Evolutionary conservation across 2,113 vertebrate species (phyloP), one percentile per base, ranked within the genome.

Genomic region (Clarias gariepinus): DNA sequence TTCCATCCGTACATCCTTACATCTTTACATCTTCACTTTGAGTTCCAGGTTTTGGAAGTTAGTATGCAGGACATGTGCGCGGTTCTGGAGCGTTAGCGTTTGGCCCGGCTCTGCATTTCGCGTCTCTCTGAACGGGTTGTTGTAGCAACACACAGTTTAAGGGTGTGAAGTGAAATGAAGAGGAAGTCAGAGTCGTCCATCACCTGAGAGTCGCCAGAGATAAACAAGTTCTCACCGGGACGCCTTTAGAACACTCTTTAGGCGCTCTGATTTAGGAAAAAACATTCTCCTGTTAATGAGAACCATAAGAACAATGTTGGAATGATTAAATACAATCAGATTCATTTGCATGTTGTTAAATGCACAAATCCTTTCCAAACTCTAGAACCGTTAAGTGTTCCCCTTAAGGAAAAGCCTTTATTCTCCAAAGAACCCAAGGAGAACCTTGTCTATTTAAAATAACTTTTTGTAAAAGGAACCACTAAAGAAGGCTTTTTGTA

Each of bases 181-280:
- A 95, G 96, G 94, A 96, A 96, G 96, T 94, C 95, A 93, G 86
- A 95, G 93, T 93, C 94, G 96, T 97, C 96, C 94, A 96, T 97
- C 96, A 96, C 93, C 92, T 92, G 64, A 93, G 93, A 95, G 92
- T 94, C 95, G 91, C 93, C 92, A 90, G 88, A 91, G 93, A 94
- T 95, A 93, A 96, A 95, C 96, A 96, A 96, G 95, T 95, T 95
- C 96, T 96, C 95, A 95, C 93, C 88, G 93, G 94, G 95, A 95
- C 95, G 95, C 91, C 93, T 93, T 93, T 90, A 89, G 92, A 64
- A 23, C 41, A 86, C 47, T 7, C 47, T 47, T 47, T 47, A 28
- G 88, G 89, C 90, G 52, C 13, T 30, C 30, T 78, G 2, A 25
- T 74, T 10, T 7, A 47, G 16, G 33, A 36, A 36, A 36, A 23